phyloP scores from a whole-genome alignment of 2,888 invertebrate genomes.

The Protonemura montana region DNA sequence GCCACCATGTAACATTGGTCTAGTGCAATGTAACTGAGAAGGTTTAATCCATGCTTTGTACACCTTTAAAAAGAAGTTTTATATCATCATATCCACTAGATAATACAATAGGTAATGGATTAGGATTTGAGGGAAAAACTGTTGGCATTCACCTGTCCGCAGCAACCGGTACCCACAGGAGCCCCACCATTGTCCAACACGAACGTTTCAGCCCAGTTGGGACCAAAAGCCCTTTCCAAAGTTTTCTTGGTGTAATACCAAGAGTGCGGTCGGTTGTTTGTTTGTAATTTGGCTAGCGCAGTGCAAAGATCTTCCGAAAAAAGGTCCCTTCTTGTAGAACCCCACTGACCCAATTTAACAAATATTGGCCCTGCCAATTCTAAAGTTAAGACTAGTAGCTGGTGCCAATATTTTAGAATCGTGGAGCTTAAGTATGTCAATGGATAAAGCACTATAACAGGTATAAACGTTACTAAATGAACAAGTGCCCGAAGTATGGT shows the following conservation, averaged over 20 bases:
- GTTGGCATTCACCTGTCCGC: constrained; percentile 59
- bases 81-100: neutral
- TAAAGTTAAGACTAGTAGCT: constrained; percentile 51
- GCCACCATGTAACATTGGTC: neutral
- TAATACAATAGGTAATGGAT: too few relatives aligned
- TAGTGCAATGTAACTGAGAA: neutral
- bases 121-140: too few relatives aligned
- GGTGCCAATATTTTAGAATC: constrained; percentile 42
- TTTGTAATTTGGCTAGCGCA: constrained; percentile 57
- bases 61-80: constrained; percentile 52
- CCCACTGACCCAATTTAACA: constrained; percentile 64
- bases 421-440: constrained; percentile 20
- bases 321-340: constrained; percentile 61
- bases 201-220: constrained; percentile 56
- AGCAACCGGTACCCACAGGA: constrained; percentile 64
- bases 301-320: constrained; percentile 60
- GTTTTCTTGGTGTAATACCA: constrained; percentile 57
- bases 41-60: constrained; percentile 56
- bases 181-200: constrained; percentile 56
- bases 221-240: constrained; percentile 56
- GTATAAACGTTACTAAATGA: constrained; percentile 38
- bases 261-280: constrained; percentile 56
- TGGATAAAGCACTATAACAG: constrained; percentile 45
- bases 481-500: constrained; percentile 42
- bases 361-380: constrained; percentile 61